phyloP scores from a whole-genome alignment of 2,797 vertebrate genomes.

The Dallia pectoralis region DNA sequence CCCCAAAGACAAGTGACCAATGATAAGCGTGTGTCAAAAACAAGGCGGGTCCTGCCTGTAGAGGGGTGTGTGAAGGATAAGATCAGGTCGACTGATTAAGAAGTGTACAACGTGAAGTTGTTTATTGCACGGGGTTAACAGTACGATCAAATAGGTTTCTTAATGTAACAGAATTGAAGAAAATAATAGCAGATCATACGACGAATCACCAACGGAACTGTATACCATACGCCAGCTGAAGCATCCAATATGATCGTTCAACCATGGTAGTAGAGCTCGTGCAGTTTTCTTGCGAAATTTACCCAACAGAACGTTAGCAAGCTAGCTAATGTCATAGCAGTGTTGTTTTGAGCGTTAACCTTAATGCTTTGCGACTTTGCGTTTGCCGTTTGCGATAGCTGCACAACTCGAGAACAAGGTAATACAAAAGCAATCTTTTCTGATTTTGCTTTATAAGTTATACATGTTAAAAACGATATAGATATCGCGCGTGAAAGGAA shows the following conservation, averaged over 20 bases:
- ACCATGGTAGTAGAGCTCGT: neutral
- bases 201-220: neutral
- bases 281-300: neutral
- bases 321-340: neutral
- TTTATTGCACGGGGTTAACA: neutral
- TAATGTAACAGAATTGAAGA: neutral
- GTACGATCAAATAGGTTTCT: neutral
- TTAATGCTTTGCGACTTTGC: neutral
- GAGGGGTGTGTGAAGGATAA: conserved; percentile 42
- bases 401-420: neutral
- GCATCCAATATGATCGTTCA: neutral
- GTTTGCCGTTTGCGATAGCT: neutral
- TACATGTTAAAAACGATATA: neutral
- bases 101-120: conserved; percentile 3
- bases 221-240: neutral
- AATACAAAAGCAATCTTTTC: neutral
- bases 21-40: neutral
- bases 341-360: neutral
- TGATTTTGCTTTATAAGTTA: neutral
- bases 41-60: conserved; percentile 42
- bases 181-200: neutral
- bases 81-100: conserved; percentile 3
- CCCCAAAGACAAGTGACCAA: conserved; percentile 39
- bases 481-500: neutral
- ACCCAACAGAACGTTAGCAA: neutral